Base-by-base conservation (phyloP, 2,888 invertebrate genomes). In the Lamellibrachia satsuma region DNA sequence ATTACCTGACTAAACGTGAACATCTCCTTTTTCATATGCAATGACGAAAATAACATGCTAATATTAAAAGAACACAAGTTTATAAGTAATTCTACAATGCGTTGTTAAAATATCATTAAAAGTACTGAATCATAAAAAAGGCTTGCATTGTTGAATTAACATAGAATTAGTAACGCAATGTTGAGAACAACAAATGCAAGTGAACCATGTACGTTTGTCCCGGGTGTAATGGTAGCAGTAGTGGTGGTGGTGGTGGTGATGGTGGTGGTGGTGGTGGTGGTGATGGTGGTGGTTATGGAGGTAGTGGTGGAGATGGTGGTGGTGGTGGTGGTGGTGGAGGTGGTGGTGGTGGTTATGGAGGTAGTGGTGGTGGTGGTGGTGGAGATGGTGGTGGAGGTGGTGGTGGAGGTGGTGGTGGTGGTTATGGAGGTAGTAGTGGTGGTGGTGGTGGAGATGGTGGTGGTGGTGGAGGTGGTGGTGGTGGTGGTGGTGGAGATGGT, bases 281-380 rank as follows among this genome's bases (percentile, higher is more conserved):
- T 91, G 27, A 3, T 91, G 27, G 91, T 91, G 27, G 91, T 91
- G 52, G 6, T 91, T 9, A 39, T 91, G 27, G 91, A 9, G 27
- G 91, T 91, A 2, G 91, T 91, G 52, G 91, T 91, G 15, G 91
- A 3, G 3, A 4, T 91, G 27, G 91, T 91, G 1, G 3, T 91
- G 27, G 91, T 1, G 39, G 91, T 91, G 52, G 91, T 91, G 6
- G 91, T 91, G 39, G 91, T 91, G 39, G 91, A 27, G 1, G 7
- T 91, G 39, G 91, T 91, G 39, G 7, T 91, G 6, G 91, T 91
- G 39, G 7, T 91, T 11, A 51, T 91, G 39, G 91, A 27, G 39
- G 52, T 91, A 91, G 91, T 91, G 39, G 91, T 91, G 3, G 91
- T 91, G 39, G 91, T 91, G 39, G 91, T 91, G 39, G 91, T 91